Evolutionary conservation across 1,140 invertebrate species (phyloP).

Genomic region (Ips typographus): DNA sequence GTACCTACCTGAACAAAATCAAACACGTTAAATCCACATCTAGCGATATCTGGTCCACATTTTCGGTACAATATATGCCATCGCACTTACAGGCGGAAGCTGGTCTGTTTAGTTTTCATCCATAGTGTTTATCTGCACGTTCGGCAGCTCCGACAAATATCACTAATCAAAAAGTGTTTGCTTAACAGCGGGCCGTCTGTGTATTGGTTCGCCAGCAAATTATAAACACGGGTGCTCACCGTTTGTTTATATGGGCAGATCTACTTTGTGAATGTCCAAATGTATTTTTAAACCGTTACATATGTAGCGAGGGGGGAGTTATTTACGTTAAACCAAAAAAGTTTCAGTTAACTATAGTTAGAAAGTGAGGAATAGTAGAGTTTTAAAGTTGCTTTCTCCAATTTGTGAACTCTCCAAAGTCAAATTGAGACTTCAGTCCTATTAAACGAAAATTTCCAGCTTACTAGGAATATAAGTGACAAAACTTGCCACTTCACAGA

Average conservation of each 20-base stretch:
- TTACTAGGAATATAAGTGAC: no score
- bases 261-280: conserved; percentile 29
- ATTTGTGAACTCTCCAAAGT: no score
- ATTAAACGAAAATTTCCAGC: no score
- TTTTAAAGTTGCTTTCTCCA: no score
- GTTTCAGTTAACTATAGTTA: no score
- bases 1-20: no score
- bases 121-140: conserved; percentile 25
- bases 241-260: conserved; percentile 33
- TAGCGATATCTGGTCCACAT: not conserved
- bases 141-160: conserved; percentile 29
- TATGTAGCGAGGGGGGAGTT: not conserved
- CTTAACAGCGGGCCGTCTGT: conserved; percentile 19
- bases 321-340: conserved; percentile 1
- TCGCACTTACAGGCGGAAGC: conserved; percentile 7
- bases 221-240: conserved; percentile 23
- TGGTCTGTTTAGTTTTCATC: conserved; percentile 27
- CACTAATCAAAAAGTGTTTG: conserved; percentile 34
- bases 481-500: no score
- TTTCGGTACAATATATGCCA: conserved; percentile 5
- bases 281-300: conserved; percentile 27
- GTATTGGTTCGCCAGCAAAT: conserved; percentile 29
- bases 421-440: no score
- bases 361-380: no score
- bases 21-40: no score